These are phyloP conservation scores for Rhincodon typus DNA, from an alignment of 2,797 vertebrate species.

Conservation along the genomic window DNA sequence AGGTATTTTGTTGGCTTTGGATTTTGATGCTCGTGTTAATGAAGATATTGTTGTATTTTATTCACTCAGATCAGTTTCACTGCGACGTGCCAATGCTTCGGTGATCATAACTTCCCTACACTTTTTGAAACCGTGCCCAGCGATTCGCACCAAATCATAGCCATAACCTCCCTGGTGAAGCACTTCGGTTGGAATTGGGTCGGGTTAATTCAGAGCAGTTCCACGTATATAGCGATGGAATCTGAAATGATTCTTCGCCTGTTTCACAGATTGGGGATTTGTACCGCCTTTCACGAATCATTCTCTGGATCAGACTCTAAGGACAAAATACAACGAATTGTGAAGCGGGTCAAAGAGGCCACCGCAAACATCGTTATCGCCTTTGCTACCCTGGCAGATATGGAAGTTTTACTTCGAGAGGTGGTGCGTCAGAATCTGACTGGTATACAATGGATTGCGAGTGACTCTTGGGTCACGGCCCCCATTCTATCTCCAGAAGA, in stretches of 20 bases:
- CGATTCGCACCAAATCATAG: conserved; percentile 12
- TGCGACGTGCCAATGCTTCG: background rate
- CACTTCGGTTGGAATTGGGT: conserved; percentile 25
- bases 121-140: background rate
- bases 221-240: background rate
- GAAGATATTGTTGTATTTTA: too few relatives aligned
- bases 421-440: background rate
- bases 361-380: background rate
- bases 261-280: background rate
- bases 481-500: background rate
- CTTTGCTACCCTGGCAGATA: background rate
- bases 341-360: background rate
- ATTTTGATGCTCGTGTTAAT: background rate
- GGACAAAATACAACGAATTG: background rate
- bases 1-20: background rate
- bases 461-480: background rate
- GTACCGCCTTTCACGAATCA: background rate
- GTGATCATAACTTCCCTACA: background rate
- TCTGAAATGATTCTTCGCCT: background rate
- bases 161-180: background rate
- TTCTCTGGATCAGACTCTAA: background rate
- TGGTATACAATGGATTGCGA: background rate
- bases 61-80: conserved; percentile 3
- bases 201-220: background rate
- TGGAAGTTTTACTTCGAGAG: background rate